Conservation (phyloP, 2,888 invertebrate species). For the Agrilus biguttatus region DNA sequence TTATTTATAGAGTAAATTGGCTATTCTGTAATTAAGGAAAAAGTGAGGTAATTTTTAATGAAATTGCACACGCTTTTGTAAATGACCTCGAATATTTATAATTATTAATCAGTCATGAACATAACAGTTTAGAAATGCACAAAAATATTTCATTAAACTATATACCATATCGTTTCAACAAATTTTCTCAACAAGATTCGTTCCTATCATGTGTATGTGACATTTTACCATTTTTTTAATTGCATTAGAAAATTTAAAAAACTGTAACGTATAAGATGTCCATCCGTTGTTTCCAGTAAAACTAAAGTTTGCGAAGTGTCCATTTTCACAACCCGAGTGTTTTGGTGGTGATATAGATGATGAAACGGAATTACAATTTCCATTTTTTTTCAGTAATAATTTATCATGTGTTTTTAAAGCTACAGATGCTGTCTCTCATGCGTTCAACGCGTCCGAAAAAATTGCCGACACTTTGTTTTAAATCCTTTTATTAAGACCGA, state of each 20-base stretch:
- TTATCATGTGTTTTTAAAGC: no score
- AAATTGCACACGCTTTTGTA: no score
- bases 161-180: slow-evolving; percentile 21
- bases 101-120: slow-evolving; percentile 9
- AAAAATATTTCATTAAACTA: slow-evolving; percentile 22
- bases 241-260: slow-evolving; percentile 24
- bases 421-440: no score
- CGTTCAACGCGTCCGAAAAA: slow-evolving; percentile 20
- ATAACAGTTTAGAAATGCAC: slow-evolving; percentile 15
- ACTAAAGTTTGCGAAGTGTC: neutral
- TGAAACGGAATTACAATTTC: no score
- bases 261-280: slow-evolving; percentile 24
- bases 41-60: no score
- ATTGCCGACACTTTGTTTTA: slow-evolving; percentile 20
- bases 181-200: slow-evolving; percentile 18
- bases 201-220: slow-evolving; percentile 14
- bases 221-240: slow-evolving; percentile 8
- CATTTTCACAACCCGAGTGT: neutral
- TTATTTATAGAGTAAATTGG: no score
- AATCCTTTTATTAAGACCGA: no score
- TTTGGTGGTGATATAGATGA: slow-evolving; percentile 3
- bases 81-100: no score
- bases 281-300: slow-evolving; percentile 12
- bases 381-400: no score
- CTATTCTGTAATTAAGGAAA: no score